Evolutionary conservation across 2,113 vertebrate genomes (phyloP).

Genomic region (Pygoscelis adeliae): DNA sequence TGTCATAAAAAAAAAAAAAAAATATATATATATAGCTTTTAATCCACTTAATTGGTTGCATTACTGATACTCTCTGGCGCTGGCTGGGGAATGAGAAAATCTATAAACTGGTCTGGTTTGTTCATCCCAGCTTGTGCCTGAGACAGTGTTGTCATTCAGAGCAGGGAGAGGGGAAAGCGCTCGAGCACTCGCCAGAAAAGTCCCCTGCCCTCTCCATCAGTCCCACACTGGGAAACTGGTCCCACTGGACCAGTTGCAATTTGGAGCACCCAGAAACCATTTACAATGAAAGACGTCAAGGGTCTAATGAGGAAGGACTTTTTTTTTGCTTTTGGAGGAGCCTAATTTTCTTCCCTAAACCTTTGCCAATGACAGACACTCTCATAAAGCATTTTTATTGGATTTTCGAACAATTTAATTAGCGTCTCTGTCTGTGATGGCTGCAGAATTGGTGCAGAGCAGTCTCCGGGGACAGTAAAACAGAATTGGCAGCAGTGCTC

Average conservation of each 20-base stretch:
- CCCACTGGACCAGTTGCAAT: not conserved
- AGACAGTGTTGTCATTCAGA: not conserved
- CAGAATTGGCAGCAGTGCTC: not conserved
- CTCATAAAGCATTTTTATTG: constrained; percentile 67
- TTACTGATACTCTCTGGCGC: not conserved
- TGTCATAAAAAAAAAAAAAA: not conserved
- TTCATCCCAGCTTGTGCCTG: not conserved
- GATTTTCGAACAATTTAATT: constrained; percentile 62
- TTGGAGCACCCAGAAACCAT: not conserved
- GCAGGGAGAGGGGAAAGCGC: not conserved
- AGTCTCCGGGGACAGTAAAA: not conserved
- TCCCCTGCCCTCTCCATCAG: not conserved
- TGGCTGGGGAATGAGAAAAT: constrained; percentile 15
- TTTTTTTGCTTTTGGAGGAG: not conserved
- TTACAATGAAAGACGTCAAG: not conserved
- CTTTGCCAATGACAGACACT: constrained; percentile 51
- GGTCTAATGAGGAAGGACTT: not conserved
- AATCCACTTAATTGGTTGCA: constrained; percentile 43
- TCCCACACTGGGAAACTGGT: not conserved
- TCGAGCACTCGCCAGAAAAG: not conserved
- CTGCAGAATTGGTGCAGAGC: not conserved
- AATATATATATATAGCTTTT: not conserved
- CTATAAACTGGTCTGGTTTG: not conserved
- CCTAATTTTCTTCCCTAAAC: constrained; percentile 33
- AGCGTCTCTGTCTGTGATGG: not conserved